Evolutionary conservation across 2,888 invertebrate species (phyloP).

Genomic region (Calameuta pallipes): DNA sequence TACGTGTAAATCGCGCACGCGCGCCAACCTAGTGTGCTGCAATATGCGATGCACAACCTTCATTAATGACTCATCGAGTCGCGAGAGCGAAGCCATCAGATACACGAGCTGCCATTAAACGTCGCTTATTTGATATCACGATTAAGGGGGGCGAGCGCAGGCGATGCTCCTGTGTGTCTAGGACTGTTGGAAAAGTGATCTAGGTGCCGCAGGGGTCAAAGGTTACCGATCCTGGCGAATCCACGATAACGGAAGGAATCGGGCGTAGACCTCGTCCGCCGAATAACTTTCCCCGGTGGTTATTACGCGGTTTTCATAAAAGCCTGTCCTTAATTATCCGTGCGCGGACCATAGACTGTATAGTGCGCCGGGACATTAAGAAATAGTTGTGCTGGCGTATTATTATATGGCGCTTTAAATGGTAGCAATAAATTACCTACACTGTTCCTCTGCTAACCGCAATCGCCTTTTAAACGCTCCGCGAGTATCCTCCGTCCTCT

Average conservation of each 20-base stretch:
- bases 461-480: slow-evolving; percentile 53
- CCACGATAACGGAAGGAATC: neutral
- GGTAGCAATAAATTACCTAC: slow-evolving; percentile 59
- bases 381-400: slow-evolving; percentile 55
- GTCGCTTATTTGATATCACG: neutral
- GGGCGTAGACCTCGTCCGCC: slow-evolving; percentile 2
- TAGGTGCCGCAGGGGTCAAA: slow-evolving; percentile 10
- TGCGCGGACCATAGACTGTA: slow-evolving; percentile 3
- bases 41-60: slow-evolving; percentile 43
- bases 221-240: neutral
- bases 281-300: slow-evolving; percentile 10
- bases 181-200: slow-evolving; percentile 10
- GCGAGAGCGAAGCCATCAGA: slow-evolving; percentile 26
- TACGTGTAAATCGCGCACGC: slow-evolving; percentile 22
- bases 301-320: slow-evolving; percentile 12
- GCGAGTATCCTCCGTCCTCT: slow-evolving; percentile 27
- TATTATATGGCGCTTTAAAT: slow-evolving; percentile 61
- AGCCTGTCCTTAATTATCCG: slow-evolving; percentile 10
- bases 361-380: slow-evolving; percentile 46
- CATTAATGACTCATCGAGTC: slow-evolving; percentile 50
- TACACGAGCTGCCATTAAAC: slow-evolving; percentile 34
- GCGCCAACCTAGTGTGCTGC: slow-evolving; percentile 32
- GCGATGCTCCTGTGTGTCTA: slow-evolving; percentile 10
- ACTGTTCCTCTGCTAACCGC: slow-evolving; percentile 49
- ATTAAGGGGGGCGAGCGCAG: neutral